These are phyloP conservation scores for Caenorhabditis virilis DNA, from an alignment of 2,888 invertebrate genomes.

Conservation along the genomic window DNA sequence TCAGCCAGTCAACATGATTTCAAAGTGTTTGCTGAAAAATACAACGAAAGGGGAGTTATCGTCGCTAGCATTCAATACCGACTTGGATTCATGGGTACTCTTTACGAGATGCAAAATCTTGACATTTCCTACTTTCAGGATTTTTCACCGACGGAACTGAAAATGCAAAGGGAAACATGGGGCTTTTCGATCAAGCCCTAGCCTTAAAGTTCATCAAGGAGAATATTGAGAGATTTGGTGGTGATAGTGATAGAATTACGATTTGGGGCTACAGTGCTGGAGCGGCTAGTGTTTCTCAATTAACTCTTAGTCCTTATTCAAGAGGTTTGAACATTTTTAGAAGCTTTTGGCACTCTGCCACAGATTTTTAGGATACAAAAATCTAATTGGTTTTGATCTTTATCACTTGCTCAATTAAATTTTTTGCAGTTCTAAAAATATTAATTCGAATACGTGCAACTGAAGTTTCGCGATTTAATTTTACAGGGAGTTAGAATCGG, in stretches of 20 bases:
- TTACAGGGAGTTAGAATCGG: too few relatives aligned
- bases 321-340: too few relatives aligned
- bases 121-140: too few relatives aligned
- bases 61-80: constrained; percentile 92
- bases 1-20: constrained; percentile 56
- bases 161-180: constrained; percentile 52
- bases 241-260: constrained; percentile 48
- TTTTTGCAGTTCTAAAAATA: neutral
- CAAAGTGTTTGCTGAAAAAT: constrained; percentile 46
- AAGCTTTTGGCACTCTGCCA: too few relatives aligned
- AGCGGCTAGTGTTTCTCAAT: constrained; percentile 48
- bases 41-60: constrained; percentile 78
- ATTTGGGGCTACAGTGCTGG: constrained; percentile 60
- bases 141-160: constrained; percentile 52
- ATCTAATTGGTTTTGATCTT: too few relatives aligned
- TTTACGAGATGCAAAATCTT: too few relatives aligned
- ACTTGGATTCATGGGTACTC: constrained; percentile 86
- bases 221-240: constrained; percentile 40
- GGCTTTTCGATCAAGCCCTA: constrained; percentile 58
- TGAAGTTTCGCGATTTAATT: too few relatives aligned
- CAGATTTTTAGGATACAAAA: too few relatives aligned
- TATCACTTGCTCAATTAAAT: too few relatives aligned
- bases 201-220: constrained; percentile 52
- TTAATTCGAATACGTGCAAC: too few relatives aligned
- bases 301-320: constrained; percentile 40